phyloP scores from a whole-genome alignment of 2,888 invertebrate genomes.

The Frankliniella intonsa region DNA sequence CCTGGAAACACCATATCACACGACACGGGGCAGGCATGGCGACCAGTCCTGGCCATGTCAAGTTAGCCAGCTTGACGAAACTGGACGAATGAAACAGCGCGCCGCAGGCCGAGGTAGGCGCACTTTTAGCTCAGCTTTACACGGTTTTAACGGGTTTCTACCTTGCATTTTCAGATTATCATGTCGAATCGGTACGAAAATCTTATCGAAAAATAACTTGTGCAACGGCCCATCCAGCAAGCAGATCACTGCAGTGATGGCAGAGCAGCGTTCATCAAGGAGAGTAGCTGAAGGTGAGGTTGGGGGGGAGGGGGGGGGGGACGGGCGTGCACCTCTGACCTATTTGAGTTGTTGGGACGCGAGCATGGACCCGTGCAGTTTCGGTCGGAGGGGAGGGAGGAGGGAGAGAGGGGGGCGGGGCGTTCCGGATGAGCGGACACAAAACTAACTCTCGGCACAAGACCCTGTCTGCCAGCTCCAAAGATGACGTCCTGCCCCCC shows the following conservation, averaged over 20 bases:
- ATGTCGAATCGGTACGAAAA: no score
- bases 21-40: no score
- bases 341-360: not conserved
- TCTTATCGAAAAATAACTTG: not conserved
- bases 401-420: not conserved
- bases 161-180: no score
- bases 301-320: no score
- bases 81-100: no score
- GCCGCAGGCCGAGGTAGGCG: no score
- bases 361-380: not conserved
- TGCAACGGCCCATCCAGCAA: no score
- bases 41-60: no score
- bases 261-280: not conserved
- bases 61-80: no score
- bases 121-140: no score
- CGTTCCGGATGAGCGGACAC: not conserved
- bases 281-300: not conserved
- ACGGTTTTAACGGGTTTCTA: no score
- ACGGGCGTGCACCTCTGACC: slow-evolving; percentile 8
- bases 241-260: not conserved
- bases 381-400: not conserved
- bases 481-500: slow-evolving; percentile 4
- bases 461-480: not conserved
- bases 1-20: no score
- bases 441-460: slow-evolving; percentile 7